A percentile compares a stretch with the other conserved stretches of the same genome.
Evolutionary conservation across 64 coral and sea anemone species (phyloP).

Genomic region (Actinia tenebrosa): DNA sequence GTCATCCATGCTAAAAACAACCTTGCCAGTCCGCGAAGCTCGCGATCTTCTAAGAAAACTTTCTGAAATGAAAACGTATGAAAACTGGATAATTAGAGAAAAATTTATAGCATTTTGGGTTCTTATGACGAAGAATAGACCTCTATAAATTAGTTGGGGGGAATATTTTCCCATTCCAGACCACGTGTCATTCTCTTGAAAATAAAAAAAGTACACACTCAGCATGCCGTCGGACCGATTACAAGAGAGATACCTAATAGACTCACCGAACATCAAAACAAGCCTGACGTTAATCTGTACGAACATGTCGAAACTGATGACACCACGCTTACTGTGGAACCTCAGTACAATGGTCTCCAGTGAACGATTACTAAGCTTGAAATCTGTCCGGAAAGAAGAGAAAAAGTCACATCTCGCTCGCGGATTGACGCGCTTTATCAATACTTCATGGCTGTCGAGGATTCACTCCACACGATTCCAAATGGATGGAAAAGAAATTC

Average conservation of each 20-base stretch:
- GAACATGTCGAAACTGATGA: slow-evolving; percentile 64
- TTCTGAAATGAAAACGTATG: neutral
- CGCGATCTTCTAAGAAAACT: neutral
- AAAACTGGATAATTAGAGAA: neutral
- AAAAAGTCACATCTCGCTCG: neutral
- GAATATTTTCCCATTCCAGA: too few relatives aligned
- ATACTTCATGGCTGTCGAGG: too few relatives aligned
- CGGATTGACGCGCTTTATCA: too few relatives aligned
- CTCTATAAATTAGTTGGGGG: too few relatives aligned
- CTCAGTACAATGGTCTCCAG: slow-evolving; percentile 43
- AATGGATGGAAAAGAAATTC: too few relatives aligned
- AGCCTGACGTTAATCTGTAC: slow-evolving; percentile 55
- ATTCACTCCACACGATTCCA: too few relatives aligned
- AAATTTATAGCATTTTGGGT: too few relatives aligned
- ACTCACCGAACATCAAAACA: slow-evolving; percentile 68
- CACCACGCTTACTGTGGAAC: slow-evolving; percentile 69
- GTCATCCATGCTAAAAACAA: slow-evolving; percentile 45
- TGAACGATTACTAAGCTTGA: slow-evolving; percentile 58
- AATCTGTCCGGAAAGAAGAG: slow-evolving; percentile 33
- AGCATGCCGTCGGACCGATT: too few relatives aligned
- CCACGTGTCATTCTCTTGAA: too few relatives aligned
- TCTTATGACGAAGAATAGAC: too few relatives aligned
- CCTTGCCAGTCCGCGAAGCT: slow-evolving; percentile 11
- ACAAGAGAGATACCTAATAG: neutral
- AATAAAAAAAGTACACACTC: too few relatives aligned